Percentiles rank a stretch among this genome's conserved stretches.
Evolutionary conservation across 2,797 vertebrate species (phyloP).

Genomic region (Enteromius paludinosus): DNA sequence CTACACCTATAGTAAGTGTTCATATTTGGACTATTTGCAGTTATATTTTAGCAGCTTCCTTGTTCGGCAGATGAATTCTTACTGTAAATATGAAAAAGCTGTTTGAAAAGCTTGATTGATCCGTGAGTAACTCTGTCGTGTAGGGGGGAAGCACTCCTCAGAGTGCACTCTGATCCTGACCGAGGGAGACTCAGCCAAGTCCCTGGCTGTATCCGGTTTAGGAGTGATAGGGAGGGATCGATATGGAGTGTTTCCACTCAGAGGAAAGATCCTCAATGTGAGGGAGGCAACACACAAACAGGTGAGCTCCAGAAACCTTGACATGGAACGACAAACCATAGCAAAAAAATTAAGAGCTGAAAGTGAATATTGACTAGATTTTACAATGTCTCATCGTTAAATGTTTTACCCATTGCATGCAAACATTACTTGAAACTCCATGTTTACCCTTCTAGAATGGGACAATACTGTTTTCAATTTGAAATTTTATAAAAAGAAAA

Average conservation of each 20-base stretch:
- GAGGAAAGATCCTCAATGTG: constrained; percentile 92
- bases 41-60: background rate
- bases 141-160: constrained; percentile 96
- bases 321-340: background rate
- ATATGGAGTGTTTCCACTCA: constrained; percentile 89
- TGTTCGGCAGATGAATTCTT: background rate
- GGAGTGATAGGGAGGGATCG: constrained; percentile 89
- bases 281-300: constrained; percentile 92
- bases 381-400: background rate
- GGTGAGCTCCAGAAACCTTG: constrained; percentile 66
- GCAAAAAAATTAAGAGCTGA: background rate
- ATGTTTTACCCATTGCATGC: background rate
- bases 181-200: constrained; percentile 91
- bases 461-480: background rate
- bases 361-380: background rate
- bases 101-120: background rate
- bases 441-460: background rate
- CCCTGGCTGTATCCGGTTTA: constrained; percentile 88
- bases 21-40: background rate
- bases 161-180: constrained; percentile 92
- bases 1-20: too few relatives aligned
- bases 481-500: too few relatives aligned
- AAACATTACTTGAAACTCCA: background rate
- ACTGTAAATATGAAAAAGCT: background rate
- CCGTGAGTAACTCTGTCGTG: background rate